phyloP scores from a whole-genome alignment of 2,113 vertebrate genomes.

The Petrocephalus zakoni region DNA sequence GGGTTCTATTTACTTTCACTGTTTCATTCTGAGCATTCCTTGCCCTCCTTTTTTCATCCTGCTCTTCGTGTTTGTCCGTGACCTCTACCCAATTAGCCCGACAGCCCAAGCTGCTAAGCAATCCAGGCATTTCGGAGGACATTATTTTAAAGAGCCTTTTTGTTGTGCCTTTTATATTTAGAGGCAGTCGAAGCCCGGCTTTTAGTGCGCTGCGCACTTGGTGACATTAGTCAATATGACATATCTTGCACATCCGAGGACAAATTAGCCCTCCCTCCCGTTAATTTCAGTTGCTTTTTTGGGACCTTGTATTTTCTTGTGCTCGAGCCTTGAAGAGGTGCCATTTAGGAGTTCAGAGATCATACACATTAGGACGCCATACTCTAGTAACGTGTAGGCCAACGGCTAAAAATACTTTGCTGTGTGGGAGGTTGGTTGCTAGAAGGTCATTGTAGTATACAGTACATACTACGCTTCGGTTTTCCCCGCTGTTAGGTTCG shows the following conservation, averaged over 20 bases:
- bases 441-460: conserved; percentile 5
- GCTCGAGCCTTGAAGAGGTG: not conserved
- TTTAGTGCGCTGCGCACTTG: not conserved
- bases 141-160: not conserved
- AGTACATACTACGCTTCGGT: not conserved
- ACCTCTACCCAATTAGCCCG: not conserved
- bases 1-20: conserved; percentile 1
- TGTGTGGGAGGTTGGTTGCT: conserved; percentile 2
- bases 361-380: not conserved
- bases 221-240: conserved; percentile 7
- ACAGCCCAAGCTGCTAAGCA: not conserved
- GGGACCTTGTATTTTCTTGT: not conserved
- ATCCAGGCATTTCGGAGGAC: not conserved
- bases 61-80: not conserved
- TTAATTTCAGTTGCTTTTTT: not conserved
- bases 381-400: not conserved
- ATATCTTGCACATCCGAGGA: conserved; percentile 5
- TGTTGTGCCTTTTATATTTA: not conserved
- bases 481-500: not conserved
- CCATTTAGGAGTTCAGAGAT: conserved; percentile 14
- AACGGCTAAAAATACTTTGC: conserved; percentile 8
- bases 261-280: not conserved
- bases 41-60: not conserved
- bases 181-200: not conserved
- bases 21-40: not conserved